Base-by-base conservation (phyloP, 1,140 invertebrate genomes). In the Aphis craccivora region DNA sequence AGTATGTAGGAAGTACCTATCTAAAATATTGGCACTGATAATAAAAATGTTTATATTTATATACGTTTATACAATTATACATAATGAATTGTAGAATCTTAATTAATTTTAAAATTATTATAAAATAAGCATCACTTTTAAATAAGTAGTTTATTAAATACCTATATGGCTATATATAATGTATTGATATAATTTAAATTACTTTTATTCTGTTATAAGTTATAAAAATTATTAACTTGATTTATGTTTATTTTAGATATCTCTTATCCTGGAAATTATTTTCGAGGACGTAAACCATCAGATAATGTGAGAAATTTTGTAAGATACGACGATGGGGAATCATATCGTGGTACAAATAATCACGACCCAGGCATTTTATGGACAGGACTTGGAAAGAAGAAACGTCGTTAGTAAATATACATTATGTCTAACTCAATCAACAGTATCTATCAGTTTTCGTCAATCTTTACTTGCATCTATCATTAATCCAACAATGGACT, bases 261-360 rank as follows among this genome's bases (percentile, higher is more conserved):
- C 3, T 93, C 48, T 53, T 93, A 93, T 40, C n/a, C 89, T 1
- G 89, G 83, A 25, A 94, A 94, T 48, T 91, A 91, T 91, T 91
- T 91, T 25, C 86, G 76, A 91, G 93, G 93, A 23, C 55, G 83
- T 45, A 94, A 94, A 84, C 93, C 93, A 22, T 94, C 93, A 1
- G 76, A 94, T 84, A 94, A 94, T 43, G 90, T 94, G 11, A 83
- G 76, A n/a, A 91, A 94, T 86, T 94, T 91, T 40, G 90, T 94
- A 11, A 53, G 55, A 45, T 60, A 81, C 7, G 89, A 90, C 9
- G 89, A 94, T 37, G 35, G 89, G 1, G 89, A 91, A 87, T 55
- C 55, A 55, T 91, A 91, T 11, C 89, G 83, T 22, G 93, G 93
- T 18, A 86, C 93, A 9, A 94, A 94, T 60, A 90, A 76, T 43